phyloP scores from a whole-genome alignment of 2,797 vertebrate genomes.

The Phoebastria nigripes region DNA sequence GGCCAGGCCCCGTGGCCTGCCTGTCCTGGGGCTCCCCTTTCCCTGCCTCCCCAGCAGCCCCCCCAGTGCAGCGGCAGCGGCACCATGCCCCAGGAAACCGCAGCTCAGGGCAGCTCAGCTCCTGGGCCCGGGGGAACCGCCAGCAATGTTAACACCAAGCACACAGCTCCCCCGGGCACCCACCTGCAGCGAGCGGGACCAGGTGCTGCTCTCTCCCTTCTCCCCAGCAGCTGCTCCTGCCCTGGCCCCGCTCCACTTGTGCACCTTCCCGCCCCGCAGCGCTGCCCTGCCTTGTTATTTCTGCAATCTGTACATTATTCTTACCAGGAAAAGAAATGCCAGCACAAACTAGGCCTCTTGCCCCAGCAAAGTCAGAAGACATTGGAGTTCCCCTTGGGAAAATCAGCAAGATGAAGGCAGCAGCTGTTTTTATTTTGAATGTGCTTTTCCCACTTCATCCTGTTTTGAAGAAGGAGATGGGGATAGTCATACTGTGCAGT shows the following conservation, averaged over 20 bases:
- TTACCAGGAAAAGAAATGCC: background rate
- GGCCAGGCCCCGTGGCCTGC: rapidly evolving
- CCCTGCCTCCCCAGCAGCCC: background rate
- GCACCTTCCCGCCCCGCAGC: background rate
- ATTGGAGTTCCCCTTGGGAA: background rate
- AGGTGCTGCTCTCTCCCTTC: no score
- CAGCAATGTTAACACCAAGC: rapidly evolving
- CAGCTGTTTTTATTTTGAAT: background rate
- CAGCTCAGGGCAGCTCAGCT: background rate
- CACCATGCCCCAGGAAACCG: background rate
- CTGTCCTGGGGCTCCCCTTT: rapidly evolving
- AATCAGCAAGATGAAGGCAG: background rate
- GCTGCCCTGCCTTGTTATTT: rapidly evolving
- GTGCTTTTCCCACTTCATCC: background rate
- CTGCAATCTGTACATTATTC: background rate
- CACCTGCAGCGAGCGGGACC: rapidly evolving
- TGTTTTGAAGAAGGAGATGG: background rate
- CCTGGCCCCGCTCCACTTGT: rapidly evolving
- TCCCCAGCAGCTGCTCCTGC: background rate
- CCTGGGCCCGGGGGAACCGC: rapidly evolving
- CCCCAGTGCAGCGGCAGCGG: rapidly evolving
- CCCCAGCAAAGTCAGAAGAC: background rate
- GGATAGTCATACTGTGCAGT: no score
- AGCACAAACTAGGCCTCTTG: background rate
- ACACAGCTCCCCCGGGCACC: no score